A percentile compares a stretch with the other conserved stretches of the same genome.
Evolutionary conservation across 2,888 invertebrate genomes (phyloP).

Genomic region (Rugalucina vietnamica): DNA sequence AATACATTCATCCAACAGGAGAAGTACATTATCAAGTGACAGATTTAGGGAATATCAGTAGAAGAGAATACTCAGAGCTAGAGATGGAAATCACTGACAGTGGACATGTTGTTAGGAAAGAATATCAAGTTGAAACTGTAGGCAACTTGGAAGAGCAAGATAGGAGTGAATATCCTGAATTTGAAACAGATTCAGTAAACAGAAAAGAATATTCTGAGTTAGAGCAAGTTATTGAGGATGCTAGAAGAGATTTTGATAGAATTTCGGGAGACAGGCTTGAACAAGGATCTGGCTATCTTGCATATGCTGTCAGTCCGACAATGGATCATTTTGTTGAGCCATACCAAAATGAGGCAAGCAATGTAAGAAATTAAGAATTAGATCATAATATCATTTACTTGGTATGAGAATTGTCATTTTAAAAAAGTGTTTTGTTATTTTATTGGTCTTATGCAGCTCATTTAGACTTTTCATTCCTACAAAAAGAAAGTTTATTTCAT

Average conservation of each 20-base stretch:
- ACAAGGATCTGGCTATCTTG: background rate
- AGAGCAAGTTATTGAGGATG: background rate
- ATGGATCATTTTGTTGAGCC: background rate
- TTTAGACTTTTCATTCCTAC: no score
- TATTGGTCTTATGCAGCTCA: no score
- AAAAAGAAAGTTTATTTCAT: no score
- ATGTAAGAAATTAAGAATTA: background rate
- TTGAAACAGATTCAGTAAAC: background rate
- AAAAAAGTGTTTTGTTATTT: no score
- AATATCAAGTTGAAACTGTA: background rate
- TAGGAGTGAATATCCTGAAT: background rate
- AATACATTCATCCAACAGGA: background rate
- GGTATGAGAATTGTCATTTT: no score
- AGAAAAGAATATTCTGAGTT: background rate
- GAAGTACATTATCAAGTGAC: background rate
- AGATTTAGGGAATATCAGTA: background rate
- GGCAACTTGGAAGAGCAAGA: background rate
- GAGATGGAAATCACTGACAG: background rate
- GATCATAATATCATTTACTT: no score
- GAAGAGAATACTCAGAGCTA: background rate
- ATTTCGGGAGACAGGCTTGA: background rate
- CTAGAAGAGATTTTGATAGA: background rate
- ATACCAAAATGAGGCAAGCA: background rate
- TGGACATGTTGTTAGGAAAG: background rate
- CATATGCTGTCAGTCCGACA: background rate